Evolutionary conservation across 2,113 vertebrate genomes (phyloP).

Genomic region (Silurus glanis): DNA sequence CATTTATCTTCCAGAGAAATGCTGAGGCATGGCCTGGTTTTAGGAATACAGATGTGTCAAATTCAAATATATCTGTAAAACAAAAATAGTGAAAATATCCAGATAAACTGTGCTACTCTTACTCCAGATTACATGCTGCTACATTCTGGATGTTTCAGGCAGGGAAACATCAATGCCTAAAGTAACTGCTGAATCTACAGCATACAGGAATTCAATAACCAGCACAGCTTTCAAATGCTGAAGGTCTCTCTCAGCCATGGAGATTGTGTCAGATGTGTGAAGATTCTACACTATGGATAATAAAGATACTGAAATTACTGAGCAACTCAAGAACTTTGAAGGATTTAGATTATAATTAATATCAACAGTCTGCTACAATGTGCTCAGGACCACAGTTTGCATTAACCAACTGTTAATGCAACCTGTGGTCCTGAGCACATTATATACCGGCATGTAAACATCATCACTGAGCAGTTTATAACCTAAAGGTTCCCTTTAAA

Average conservation of each 20-base stretch:
- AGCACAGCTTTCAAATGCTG: too few relatives aligned
- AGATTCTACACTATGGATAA: neutral
- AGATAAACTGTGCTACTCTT: neutral
- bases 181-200: neutral
- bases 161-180: neutral
- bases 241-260: too few relatives aligned
- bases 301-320: neutral
- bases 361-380: too few relatives aligned
- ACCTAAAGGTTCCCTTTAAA: too few relatives aligned
- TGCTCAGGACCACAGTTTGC: too few relatives aligned
- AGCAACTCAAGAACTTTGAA: too few relatives aligned
- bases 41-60: neutral
- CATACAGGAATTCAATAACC: neutral
- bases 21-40: neutral
- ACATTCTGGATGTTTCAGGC: neutral
- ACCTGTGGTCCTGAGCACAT: too few relatives aligned
- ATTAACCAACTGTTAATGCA: too few relatives aligned
- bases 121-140: neutral
- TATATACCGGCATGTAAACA: too few relatives aligned
- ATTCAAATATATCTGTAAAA: neutral
- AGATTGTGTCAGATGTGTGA: neutral
- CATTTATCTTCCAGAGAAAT: neutral
- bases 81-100: neutral
- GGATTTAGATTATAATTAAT: too few relatives aligned
- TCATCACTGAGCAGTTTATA: too few relatives aligned